These are phyloP conservation scores for Molorchus minor DNA, from an alignment of 2,888 invertebrate genomes.

Conservation along the genomic window DNA sequence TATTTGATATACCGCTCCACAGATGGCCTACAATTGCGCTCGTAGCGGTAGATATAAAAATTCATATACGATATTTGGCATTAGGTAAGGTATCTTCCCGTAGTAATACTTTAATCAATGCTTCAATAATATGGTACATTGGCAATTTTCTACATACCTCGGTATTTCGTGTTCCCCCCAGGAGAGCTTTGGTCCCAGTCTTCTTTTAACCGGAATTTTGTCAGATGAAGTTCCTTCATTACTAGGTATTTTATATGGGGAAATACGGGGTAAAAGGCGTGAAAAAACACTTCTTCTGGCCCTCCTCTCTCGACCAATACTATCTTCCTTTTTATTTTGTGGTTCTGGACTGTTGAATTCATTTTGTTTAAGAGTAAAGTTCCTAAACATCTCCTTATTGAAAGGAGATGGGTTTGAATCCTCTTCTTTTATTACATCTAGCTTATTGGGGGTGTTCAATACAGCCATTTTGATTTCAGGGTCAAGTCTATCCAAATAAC, in stretches of 20 bases:
- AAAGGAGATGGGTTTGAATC: constrained; percentile 48
- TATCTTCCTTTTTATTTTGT: background rate
- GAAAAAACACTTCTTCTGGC: constrained; percentile 12
- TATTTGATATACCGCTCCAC: too few relatives aligned
- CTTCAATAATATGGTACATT: constrained; percentile 2
- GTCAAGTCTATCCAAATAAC: constrained; percentile 15
- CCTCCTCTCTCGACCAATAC: background rate
- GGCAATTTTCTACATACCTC: constrained; percentile 15
- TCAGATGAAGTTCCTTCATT: constrained; percentile 19
- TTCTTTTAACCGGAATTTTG: constrained; percentile 24
- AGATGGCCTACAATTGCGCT: too few relatives aligned
- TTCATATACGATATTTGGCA: too few relatives aligned
- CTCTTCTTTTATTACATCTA: constrained; percentile 37
- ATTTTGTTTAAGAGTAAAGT: constrained; percentile 39
- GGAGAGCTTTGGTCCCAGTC: constrained; percentile 20
- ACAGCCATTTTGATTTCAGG: background rate
- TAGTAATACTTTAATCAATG: too few relatives aligned
- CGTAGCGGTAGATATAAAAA: too few relatives aligned
- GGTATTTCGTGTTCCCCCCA: constrained; percentile 27
- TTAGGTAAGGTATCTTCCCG: too few relatives aligned
- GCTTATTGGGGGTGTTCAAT: constrained; percentile 22
- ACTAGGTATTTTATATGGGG: constrained; percentile 16
- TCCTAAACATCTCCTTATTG: constrained; percentile 45
- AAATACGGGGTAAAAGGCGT: constrained; percentile 1
- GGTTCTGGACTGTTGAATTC: constrained; percentile 13